Conservation (phyloP, 2,113 vertebrate genomes). For the Scopus umbretta region DNA sequence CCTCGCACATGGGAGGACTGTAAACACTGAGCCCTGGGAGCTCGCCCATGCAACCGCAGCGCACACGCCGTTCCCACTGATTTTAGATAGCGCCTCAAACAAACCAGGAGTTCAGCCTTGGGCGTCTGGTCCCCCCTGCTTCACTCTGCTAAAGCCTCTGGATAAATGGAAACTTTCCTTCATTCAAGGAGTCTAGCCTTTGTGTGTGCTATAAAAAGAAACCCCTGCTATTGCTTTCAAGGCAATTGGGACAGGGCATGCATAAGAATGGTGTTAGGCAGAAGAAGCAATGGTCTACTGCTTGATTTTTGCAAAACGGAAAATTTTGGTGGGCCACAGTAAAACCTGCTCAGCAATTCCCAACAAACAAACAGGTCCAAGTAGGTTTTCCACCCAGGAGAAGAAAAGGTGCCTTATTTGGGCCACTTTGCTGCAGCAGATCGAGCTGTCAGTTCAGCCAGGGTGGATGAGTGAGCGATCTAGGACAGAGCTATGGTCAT, state of each 20-base stretch:
- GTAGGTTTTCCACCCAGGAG: neutral
- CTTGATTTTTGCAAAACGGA: neutral
- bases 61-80: accelerated
- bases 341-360: neutral
- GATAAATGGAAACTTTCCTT: neutral
- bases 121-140: accelerated
- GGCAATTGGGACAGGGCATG: neutral
- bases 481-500: neutral
- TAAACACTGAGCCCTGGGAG: neutral
- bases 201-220: neutral
- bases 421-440: neutral
- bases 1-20: accelerated
- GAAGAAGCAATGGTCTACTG: neutral
- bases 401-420: conserved; percentile 4
- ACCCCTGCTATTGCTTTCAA: neutral
- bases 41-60: neutral
- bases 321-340: neutral
- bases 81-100: neutral
- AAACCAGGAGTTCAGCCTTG: neutral
- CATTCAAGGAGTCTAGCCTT: neutral
- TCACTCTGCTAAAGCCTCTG: neutral
- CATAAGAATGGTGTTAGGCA: neutral
- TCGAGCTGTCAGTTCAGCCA: neutral
- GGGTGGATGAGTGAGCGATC: neutral
- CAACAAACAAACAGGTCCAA: neutral